Evolutionary conservation across 2,113 vertebrate species (phyloP).

Genomic region (Trichechus manatus): DNA sequence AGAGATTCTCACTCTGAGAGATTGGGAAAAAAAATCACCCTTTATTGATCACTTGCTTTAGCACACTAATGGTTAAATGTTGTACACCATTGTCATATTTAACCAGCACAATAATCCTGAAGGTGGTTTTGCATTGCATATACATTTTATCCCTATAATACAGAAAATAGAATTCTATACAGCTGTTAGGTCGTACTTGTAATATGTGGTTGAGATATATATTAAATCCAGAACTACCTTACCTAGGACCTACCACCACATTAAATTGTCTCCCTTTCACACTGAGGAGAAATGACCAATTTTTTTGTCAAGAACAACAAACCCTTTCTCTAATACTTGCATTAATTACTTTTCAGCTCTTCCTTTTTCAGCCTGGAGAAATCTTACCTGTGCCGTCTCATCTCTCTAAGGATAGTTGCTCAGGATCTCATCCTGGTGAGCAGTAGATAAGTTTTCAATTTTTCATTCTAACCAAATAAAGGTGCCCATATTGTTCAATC

Average conservation of each 20-base stretch:
- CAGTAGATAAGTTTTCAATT: not conserved
- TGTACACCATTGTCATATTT: not conserved
- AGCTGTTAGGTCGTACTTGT: not conserved
- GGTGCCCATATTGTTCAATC: slow-evolving; percentile 6
- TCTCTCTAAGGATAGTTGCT: not conserved
- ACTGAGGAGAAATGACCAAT: not conserved
- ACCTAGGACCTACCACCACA: not conserved
- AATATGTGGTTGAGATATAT: not conserved
- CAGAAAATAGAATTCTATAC: not conserved
- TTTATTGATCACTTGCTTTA: not conserved
- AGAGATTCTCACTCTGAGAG: not conserved
- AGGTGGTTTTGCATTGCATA: not conserved
- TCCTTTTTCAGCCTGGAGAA: not conserved
- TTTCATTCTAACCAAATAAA: slow-evolving; percentile 41
- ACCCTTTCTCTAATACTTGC: not conserved
- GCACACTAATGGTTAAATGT: not conserved
- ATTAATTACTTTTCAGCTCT: not conserved
- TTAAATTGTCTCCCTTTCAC: slow-evolving; percentile 8
- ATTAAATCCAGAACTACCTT: slow-evolving; percentile 26
- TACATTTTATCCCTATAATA: not conserved
- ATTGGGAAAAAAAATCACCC: not conserved
- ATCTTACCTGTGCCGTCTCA: not conserved
- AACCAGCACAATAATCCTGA: not conserved
- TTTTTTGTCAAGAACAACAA: not conserved
- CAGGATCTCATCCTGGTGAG: not conserved